Percentiles rank a stretch among this genome's conserved stretches.
Evolutionary conservation across 2,888 invertebrate genomes (phyloP).

Genomic region (Mesochorus sp.): DNA sequence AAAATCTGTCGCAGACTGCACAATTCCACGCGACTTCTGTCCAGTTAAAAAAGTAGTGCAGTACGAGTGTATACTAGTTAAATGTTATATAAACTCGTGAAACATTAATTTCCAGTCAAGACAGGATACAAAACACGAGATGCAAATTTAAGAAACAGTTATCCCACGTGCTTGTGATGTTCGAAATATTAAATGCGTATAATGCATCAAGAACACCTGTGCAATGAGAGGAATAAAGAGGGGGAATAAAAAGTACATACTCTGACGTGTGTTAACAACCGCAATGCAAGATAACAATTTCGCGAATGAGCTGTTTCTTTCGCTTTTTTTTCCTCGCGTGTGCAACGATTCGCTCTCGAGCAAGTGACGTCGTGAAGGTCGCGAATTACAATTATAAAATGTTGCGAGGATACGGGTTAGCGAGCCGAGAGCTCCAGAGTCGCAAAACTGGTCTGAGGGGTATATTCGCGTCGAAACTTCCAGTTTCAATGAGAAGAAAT

Average conservation of each 20-base stretch:
- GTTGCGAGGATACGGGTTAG: background rate
- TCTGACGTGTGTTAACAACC: background rate
- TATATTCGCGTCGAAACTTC: background rate
- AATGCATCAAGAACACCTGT: conserved; percentile 6
- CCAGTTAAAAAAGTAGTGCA: too few species aligned
- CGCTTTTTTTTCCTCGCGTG: background rate
- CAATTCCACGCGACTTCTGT: too few species aligned
- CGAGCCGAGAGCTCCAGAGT: background rate
- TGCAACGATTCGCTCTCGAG: conserved; percentile 16
- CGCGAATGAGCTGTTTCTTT: conserved; percentile 8
- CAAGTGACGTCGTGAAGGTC: conserved; percentile 36
- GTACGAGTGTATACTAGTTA: too few species aligned
- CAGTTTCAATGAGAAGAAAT: too few species aligned
- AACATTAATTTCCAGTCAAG: background rate
- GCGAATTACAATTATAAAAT: conserved; percentile 11
- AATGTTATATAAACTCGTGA: background rate
- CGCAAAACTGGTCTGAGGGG: conserved; percentile 2
- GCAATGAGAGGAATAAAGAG: background rate
- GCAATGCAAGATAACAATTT: conserved; percentile 12
- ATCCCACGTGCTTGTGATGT: conserved; percentile 9
- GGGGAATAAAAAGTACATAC: background rate
- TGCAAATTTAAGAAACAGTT: background rate
- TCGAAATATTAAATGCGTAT: background rate
- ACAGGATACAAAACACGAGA: background rate
- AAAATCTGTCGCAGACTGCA: too few species aligned